These are phyloP conservation scores for Cylloceria caligata DNA, from an alignment of 2,888 invertebrate species.

Conservation along the genomic window DNA sequence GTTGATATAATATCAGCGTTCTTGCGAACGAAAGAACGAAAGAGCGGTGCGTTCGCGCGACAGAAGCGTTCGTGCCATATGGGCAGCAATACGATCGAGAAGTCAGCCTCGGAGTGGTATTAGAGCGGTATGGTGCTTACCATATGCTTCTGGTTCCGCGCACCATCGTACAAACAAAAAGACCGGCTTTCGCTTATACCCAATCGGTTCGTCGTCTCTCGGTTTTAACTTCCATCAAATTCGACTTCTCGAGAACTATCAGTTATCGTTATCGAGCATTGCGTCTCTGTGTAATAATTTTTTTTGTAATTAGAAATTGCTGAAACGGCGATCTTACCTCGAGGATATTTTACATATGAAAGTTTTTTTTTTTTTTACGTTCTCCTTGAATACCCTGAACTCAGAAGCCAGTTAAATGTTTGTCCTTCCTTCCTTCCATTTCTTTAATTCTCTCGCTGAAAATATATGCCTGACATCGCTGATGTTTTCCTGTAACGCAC, in stretches of 20 bases:
- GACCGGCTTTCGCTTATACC: conserved; percentile 39
- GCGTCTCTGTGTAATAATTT: not conserved
- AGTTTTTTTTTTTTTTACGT: too few relatives aligned
- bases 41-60: conserved; percentile 49
- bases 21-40: conserved; percentile 45
- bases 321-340: not conserved
- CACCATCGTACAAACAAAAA: conserved; percentile 49
- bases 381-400: not conserved
- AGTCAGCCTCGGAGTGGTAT: conserved; percentile 63
- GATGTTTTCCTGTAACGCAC: conserved; percentile 31
- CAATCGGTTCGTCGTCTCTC: conserved; percentile 38
- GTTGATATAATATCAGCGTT: conserved; percentile 64
- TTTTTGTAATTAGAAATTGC: not conserved
- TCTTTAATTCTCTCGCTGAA: conserved; percentile 4
- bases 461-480: conserved; percentile 28
- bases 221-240: conserved; percentile 17
- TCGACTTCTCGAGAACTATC: conserved; percentile 1
- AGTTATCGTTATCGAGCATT: not conserved
- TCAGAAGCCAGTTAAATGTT: not conserved
- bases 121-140: conserved; percentile 69
- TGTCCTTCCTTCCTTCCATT: conserved; percentile 1
- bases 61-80: conserved; percentile 76
- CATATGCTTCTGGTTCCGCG: conserved; percentile 70
- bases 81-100: conserved; percentile 78
- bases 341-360: not conserved